Conservation (phyloP, 2,888 invertebrate species). For the Drosophila basisetae region DNA sequence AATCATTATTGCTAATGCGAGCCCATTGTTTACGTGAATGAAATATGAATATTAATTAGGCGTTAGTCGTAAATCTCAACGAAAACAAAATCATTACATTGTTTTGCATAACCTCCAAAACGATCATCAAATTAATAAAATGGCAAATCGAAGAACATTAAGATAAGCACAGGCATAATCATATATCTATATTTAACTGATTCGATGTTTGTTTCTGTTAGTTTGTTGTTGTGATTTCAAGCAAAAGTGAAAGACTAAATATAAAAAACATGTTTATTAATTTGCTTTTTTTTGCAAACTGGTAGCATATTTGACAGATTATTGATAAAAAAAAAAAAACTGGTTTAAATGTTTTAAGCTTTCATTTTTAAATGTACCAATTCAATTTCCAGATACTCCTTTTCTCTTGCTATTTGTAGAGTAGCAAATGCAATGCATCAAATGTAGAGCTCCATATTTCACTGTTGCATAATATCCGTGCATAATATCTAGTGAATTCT, state of each 20-base stretch:
- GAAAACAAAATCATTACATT: neutral
- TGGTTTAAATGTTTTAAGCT: too few species aligned
- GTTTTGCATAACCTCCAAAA: neutral
- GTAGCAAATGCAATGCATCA: neutral
- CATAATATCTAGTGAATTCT: constrained; percentile 11
- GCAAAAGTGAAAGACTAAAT: neutral
- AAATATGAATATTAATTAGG: constrained; percentile 26
- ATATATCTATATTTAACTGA: neutral
- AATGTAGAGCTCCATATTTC: neutral
- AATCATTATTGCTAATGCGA: constrained; percentile 13
- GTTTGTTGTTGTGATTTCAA: neutral
- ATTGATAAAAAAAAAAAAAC: neutral
- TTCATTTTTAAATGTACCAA: neutral
- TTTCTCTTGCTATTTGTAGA: neutral
- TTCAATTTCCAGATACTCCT: neutral
- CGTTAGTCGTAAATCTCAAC: constrained; percentile 1
- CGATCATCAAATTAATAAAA: neutral
- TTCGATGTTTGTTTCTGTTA: neutral
- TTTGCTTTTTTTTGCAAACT: neutral
- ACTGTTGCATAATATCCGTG: constrained; percentile 7
- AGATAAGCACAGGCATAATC: neutral
- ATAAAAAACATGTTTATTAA: neutral
- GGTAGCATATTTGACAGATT: neutral
- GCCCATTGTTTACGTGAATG: constrained; percentile 18
- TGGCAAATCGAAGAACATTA: neutral